phyloP scores from a whole-genome alignment of 2,888 invertebrate species.

The Drosophila kuntzei region DNA sequence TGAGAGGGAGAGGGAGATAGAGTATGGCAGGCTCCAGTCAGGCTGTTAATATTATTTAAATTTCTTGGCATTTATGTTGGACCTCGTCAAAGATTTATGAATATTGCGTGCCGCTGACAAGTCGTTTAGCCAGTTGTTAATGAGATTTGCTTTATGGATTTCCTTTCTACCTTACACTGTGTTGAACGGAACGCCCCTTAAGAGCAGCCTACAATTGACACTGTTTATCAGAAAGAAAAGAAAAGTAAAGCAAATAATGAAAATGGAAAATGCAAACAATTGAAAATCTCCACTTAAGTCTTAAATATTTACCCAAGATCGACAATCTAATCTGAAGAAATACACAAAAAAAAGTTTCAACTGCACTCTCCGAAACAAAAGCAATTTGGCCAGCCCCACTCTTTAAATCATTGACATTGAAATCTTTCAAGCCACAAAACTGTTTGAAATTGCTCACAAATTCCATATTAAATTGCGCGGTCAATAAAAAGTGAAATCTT shows the following conservation, averaged over 20 bases:
- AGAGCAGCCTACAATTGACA: slow-evolving; percentile 16
- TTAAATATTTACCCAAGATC: slow-evolving; percentile 11
- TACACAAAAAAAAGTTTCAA: neutral
- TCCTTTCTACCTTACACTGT: slow-evolving; percentile 9
- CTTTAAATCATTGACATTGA: slow-evolving; percentile 68
- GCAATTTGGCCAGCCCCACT: slow-evolving; percentile 32
- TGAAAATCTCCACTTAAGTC: slow-evolving; percentile 15
- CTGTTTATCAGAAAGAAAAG: slow-evolving; percentile 11
- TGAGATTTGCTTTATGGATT: slow-evolving; percentile 49
- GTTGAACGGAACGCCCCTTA: neutral
- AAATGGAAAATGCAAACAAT: slow-evolving; percentile 12
- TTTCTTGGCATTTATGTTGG: slow-evolving; percentile 33
- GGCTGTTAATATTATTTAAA: slow-evolving; percentile 56
- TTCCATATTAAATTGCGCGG: slow-evolving; percentile 50
- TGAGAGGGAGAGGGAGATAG: neutral
- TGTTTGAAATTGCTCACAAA: slow-evolving; percentile 49
- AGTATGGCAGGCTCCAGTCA: slow-evolving; percentile 18
- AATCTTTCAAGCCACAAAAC: slow-evolving; percentile 51
- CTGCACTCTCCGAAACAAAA: slow-evolving; percentile 3
- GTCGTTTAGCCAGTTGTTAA: slow-evolving; percentile 45
- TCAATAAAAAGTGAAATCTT: slow-evolving; percentile 73
- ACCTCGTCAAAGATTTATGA: slow-evolving; percentile 61
- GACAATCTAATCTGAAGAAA: slow-evolving; percentile 20
- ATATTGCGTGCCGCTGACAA: slow-evolving; percentile 61
- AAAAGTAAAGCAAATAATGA: slow-evolving; percentile 12